These are phyloP conservation scores for Salvelinus sp. DNA, from an alignment of 2,113 vertebrate genomes.

Conservation along the genomic window DNA sequence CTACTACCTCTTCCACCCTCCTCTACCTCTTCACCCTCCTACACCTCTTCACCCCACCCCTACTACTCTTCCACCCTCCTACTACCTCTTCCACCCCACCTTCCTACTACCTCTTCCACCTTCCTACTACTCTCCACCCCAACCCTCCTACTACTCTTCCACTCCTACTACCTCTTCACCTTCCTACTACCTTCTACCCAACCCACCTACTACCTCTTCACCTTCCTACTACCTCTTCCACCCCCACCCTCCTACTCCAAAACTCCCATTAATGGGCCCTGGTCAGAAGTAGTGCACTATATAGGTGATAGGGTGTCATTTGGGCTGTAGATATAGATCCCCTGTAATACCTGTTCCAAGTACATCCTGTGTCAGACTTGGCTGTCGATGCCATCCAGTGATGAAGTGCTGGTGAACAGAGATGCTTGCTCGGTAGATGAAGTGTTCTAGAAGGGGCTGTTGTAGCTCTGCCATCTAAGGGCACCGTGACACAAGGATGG, in stretches of 20 bases:
- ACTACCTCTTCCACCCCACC: not conserved
- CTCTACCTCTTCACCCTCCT: too few relatives aligned
- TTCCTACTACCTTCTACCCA: not conserved
- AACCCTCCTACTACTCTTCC: too few relatives aligned
- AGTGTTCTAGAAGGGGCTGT: conserved; percentile 12
- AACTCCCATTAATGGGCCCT: too few relatives aligned
- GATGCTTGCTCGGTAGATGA: conserved; percentile 6
- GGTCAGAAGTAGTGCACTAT: too few relatives aligned
- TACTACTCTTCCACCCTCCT: too few relatives aligned
- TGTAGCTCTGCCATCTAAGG: conserved; percentile 36
- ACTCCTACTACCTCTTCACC: too few relatives aligned
- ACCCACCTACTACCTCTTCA: too few relatives aligned
- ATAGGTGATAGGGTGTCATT: too few relatives aligned
- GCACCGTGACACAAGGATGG: not conserved
- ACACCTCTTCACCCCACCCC: not conserved
- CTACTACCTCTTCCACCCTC: not conserved
- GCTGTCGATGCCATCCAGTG: not conserved
- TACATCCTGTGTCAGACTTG: conserved; percentile 27
- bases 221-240: too few relatives aligned
- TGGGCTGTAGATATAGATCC: conserved; percentile 11
- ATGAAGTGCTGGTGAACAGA: conserved; percentile 7
- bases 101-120: too few relatives aligned
- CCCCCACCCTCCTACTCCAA: too few relatives aligned
- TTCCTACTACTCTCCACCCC: too few relatives aligned
- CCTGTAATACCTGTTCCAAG: conserved; percentile 29